Conservation (phyloP, 2,113 vertebrate species). For the Chrysemys picta region DNA sequence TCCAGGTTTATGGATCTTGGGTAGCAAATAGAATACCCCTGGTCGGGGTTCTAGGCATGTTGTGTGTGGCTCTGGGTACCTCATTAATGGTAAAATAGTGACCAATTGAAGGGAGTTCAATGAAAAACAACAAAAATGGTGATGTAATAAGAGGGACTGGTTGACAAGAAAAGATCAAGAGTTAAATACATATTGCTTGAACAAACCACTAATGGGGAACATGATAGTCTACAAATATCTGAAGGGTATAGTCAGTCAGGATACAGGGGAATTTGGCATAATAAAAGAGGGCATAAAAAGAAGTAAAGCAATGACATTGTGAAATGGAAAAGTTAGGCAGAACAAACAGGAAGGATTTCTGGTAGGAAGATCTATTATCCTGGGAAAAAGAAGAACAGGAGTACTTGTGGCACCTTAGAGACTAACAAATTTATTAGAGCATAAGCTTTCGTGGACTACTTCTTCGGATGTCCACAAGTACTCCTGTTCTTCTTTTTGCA, state of each 20-base stretch:
- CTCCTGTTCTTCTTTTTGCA: no score
- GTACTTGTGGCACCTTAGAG: no score
- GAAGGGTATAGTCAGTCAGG: neutral
- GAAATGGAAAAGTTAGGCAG: neutral
- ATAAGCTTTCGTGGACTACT: no score
- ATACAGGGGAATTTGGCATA: neutral
- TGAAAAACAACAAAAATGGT: neutral
- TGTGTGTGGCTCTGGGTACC: neutral
- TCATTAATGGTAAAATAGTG: neutral
- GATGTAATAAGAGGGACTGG: neutral
- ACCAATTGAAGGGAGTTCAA: neutral
- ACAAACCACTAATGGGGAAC: neutral
- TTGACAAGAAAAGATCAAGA: neutral
- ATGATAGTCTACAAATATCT: neutral
- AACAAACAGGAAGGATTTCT: conserved; percentile 1
- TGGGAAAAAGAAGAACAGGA: no score
- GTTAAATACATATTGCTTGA: neutral
- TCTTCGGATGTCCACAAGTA: no score
- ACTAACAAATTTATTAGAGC: no score
- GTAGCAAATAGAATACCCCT: no score
- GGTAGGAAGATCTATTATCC: conserved; percentile 20
- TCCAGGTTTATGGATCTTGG: no score
- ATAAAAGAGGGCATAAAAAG: conserved; percentile 1
- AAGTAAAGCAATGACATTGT: neutral
- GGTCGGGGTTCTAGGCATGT: no score